These are phyloP conservation scores for Todus mexicanus DNA, from an alignment of 2,797 vertebrate species.

Conservation along the genomic window DNA sequence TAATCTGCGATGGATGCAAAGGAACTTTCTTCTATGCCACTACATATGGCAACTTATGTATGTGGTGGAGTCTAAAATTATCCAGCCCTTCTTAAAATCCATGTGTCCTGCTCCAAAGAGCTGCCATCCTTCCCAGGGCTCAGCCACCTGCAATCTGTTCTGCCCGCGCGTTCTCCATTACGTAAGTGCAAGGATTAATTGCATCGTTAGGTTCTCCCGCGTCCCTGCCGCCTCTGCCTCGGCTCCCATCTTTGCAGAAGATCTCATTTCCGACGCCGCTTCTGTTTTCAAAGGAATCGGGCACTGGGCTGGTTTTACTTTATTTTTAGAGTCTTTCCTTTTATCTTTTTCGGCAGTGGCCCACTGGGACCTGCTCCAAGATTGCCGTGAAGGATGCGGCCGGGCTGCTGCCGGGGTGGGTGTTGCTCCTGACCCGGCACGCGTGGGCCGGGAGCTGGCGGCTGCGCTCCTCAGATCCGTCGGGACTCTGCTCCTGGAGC, in stretches of 20 bases:
- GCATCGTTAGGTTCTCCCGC: not conserved
- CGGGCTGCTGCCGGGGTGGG: not conserved
- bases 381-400: not conserved
- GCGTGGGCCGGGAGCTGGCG: not conserved
- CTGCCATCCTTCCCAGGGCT: constrained; percentile 32
- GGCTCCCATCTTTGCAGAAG: not conserved
- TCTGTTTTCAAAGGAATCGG: constrained; percentile 6
- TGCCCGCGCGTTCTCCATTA: not conserved
- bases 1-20: not conserved
- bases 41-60: constrained; percentile 57
- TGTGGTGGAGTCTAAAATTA: constrained; percentile 53
- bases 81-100: constrained; percentile 33
- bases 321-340: constrained; percentile 57
- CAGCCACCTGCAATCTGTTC: constrained; percentile 47
- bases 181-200: constrained; percentile 28
- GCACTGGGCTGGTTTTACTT: constrained; percentile 19
- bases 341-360: constrained; percentile 28
- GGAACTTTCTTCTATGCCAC: not conserved
- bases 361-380: constrained; percentile 67
- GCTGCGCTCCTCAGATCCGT: not conserved
- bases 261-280: not conserved
- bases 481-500: accelerated
- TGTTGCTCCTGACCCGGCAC: not conserved
- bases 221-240: not conserved
- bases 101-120: constrained; percentile 40